A percentile compares a stretch with the other conserved stretches of the same genome.
Conservation (phyloP, 1,140 invertebrate species). For the Cherax quadricarinatus region DNA sequence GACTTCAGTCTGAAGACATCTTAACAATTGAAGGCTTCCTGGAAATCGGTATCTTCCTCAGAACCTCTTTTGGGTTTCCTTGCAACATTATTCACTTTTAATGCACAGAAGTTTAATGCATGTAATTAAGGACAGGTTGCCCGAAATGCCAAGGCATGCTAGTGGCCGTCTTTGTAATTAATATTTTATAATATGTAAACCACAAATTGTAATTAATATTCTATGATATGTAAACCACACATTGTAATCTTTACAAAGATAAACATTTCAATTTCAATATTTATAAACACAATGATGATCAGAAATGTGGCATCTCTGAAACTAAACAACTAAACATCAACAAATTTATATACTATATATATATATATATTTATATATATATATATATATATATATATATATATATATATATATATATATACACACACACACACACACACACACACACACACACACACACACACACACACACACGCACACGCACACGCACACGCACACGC, state of each 20-base stretch:
- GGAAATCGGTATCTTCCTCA: neutral
- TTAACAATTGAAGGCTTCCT: too few relatives aligned
- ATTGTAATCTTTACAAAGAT: too few relatives aligned
- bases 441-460: neutral
- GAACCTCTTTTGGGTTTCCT: neutral
- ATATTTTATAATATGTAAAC: neutral
- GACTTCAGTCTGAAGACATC: too few relatives aligned
- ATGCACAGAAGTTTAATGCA: too few relatives aligned
- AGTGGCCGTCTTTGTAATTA: too few relatives aligned
- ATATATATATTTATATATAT: neutral
- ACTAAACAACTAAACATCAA: too few relatives aligned
- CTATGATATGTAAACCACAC: too few relatives aligned
- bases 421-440: neutral
- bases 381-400: constrained; percentile 1
- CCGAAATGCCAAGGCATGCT: neutral
- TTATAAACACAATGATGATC: too few relatives aligned
- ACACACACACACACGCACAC: neutral
- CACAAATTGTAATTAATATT: neutral
- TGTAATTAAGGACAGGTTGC: neutral
- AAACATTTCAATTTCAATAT: too few relatives aligned
- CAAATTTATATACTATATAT: too few relatives aligned
- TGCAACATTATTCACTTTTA: neutral
- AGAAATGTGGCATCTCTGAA: too few relatives aligned
- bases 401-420: neutral
- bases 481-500: neutral